Percentiles rank a stretch among this genome's conserved stretches.
Conservation (phyloP, 30 jellyfish, hydroid and myxozoan genomes). For the Nemopilema nomurai region DNA sequence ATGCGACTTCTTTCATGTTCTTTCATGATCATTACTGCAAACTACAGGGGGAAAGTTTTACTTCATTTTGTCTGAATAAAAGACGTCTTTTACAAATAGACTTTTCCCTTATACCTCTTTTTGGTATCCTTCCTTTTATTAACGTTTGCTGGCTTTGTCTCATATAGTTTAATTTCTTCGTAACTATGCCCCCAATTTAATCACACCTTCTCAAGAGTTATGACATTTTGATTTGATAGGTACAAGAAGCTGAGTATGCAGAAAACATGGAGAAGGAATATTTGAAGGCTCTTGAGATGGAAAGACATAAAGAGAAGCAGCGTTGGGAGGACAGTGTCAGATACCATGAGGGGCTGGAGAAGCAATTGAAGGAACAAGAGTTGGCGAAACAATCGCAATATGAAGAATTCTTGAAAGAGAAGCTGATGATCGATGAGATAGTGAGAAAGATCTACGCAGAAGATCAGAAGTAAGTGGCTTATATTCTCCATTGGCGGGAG, state of each 20-base stretch:
- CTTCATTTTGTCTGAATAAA: too few species aligned
- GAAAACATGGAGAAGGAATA: slow-evolving; percentile 67
- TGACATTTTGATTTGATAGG: too few species aligned
- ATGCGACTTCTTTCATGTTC: neutral
- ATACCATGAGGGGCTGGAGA: slow-evolving; percentile 85
- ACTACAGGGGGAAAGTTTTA: too few species aligned
- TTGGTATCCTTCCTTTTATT: too few species aligned
- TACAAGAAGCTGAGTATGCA: slow-evolving; percentile 72
- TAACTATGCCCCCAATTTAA: too few species aligned
- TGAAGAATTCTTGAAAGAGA: slow-evolving; percentile 93
- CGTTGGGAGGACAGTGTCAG: slow-evolving; percentile 89
- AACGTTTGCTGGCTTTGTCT: too few species aligned
- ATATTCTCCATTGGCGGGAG: neutral
- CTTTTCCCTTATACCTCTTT: too few species aligned
- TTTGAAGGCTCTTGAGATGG: slow-evolving; percentile 75
- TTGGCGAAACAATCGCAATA: slow-evolving; percentile 77
- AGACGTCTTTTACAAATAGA: too few species aligned
- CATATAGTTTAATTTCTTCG: too few species aligned
- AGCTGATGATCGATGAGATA: slow-evolving; percentile 93
- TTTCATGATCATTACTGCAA: too few species aligned
- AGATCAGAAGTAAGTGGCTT: slow-evolving; percentile 92
- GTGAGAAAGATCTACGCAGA: slow-evolving; percentile 92
- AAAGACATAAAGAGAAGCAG: slow-evolving; percentile 59
- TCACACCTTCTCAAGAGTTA: too few species aligned
- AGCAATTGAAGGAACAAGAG: slow-evolving; percentile 91